Base-by-base conservation (phyloP, 2,888 invertebrate species). In the Drosophila eohydei region DNA sequence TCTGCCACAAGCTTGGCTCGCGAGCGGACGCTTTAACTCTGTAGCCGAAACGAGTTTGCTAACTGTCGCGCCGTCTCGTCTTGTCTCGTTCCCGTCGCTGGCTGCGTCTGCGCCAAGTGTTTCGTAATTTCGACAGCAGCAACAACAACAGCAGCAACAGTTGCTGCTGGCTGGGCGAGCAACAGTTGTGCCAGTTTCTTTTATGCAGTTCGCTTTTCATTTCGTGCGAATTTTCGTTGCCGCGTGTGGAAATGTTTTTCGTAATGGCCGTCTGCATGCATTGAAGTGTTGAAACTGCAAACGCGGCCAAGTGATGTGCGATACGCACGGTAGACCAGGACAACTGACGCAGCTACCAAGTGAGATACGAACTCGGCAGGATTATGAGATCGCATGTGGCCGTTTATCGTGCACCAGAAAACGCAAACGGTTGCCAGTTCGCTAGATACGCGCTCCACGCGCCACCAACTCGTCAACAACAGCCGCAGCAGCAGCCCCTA, bases 341-440 rank as follows among this genome's bases (percentile, higher is more conserved):
- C 59, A 64, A 71, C 61, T 57, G 76, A 76, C 57, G 48, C 55
- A 43, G 58, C 46, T 9, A 79, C 40, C 40, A 66, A 60, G 66
- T 74, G 65, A 81, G 67, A 74, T 63, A 59, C 58, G 80, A 64
- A 43, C 34, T 55, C 61, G 64, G 43, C 71, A 83, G 79, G 83
- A 91, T 89, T 90, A 91, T 91, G 91, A 91, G 91, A 91, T 90
- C 91, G 64, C 90, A 91, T 85, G 82, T 85, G 74, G 66, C 83
- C 70, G 88, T 84, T 70, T 89, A 86, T 74, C 81, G 84, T 81
- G 87, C 83, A 81, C 80, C 83, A 66, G 91, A 91, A 68, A 83
- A 83, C 71, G 73, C 89, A 54, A 83, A 63, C 71, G 52, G 64
- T 55, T 78, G 72, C 67, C 80, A 80, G 50, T 89, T 71, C 52